Evolutionary conservation across 1,140 invertebrate genomes (phyloP).

Genomic region (Capitella teleta): DNA sequence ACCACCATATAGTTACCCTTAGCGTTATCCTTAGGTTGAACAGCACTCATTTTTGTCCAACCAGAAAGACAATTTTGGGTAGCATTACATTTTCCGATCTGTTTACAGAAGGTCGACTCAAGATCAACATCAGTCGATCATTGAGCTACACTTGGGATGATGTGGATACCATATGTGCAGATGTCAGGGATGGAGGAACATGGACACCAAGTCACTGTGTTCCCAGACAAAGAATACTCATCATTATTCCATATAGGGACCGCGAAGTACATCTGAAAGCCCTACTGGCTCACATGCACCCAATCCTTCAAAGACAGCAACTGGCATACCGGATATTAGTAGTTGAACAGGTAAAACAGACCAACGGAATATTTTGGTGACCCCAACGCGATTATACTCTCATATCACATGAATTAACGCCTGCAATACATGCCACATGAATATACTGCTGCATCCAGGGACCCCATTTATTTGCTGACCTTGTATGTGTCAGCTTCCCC

Average conservation of each 20-base stretch:
- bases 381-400: too few relatives aligned
- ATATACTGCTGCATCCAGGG: too few relatives aligned
- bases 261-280: conserved; percentile 65
- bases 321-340: conserved; percentile 9
- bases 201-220: conserved; percentile 22
- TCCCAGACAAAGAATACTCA: conserved; percentile 22
- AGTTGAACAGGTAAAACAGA: conserved; percentile 11
- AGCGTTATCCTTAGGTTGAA: too few relatives aligned
- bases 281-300: conserved; percentile 55
- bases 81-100: background rate
- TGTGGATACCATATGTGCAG: background rate
- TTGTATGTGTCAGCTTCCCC: too few relatives aligned
- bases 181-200: conserved; percentile 18
- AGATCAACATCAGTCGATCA: background rate
- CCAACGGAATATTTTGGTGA: too few relatives aligned
- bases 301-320: conserved; percentile 9
- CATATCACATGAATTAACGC: too few relatives aligned
- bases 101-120: background rate
- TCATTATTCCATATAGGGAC: conserved; percentile 54
- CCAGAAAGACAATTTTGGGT: too few relatives aligned
- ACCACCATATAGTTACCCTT: too few relatives aligned
- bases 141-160: too few relatives aligned
- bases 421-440: too few relatives aligned
- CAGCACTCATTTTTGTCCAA: too few relatives aligned
- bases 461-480: too few relatives aligned